Evolutionary conservation across 2,888 invertebrate genomes (phyloP), one percentile per base, ranked within the genome.

Genomic region (Torymus aiolomorphi): DNA sequence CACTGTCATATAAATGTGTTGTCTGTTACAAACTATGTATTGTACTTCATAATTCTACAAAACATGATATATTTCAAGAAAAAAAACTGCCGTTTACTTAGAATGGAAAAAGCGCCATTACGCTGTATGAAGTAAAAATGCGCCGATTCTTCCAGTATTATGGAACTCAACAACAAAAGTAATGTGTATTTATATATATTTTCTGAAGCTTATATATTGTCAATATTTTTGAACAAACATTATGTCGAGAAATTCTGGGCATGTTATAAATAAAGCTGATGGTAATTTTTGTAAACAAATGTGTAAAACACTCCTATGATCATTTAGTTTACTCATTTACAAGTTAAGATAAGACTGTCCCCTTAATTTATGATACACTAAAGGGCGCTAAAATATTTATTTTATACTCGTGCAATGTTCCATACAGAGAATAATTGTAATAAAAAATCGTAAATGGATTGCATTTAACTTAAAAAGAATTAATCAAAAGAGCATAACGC

Each of bases 251-350:
- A 52, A 70, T 8, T 63, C 31, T 16, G 16, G n/a, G 31, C 51
- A 57, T 73, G 16, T 62, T 14, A 20, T 20, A 77, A 78, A 78
- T 78, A 67, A 72, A 72, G 16, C n/a, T 16, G 13, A 49, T 67
- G 42, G 31, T 74, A 61, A 78, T 63, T 78, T 72, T 78, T 78
- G n/a, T 73, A 78, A 72, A 24, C 31, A 74, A 69, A 49, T 51
- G 24, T 67, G 49, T 66, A 56, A 56, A 24, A 69, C 20, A 69
- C 73, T 18, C 12, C 12, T 77, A 57, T 77, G 57, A 65, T 56
- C 18, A 72, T 56, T 76, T 56, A 69, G 42, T 76, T 70, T 18
- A 56, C 12, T 49, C 20, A n/a, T 63, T 51, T 31, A 57, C 63
- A 18, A 52, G 16, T 18, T 49, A 20, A 61, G 24, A 62, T 8